Evolutionary conservation across 2,797 vertebrate species (phyloP).

Genomic region (Sebastes variabilis): DNA sequence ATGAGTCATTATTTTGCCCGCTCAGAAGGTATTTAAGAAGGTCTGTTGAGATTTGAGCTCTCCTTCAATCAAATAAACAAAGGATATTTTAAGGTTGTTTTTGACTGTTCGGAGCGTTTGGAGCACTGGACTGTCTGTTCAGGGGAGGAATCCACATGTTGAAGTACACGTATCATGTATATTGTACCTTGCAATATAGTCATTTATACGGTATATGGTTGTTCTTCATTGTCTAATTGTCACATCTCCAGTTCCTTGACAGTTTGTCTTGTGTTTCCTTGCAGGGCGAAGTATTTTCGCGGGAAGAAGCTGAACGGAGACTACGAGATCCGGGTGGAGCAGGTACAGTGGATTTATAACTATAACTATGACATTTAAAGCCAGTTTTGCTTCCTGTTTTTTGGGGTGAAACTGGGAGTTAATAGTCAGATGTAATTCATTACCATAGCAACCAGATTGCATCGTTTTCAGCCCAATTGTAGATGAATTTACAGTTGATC

Average conservation of each 20-base stretch:
- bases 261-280: slow-evolving; percentile 31
- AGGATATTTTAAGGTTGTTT: slow-evolving; percentile 65
- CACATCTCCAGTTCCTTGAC: neutral
- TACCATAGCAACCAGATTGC: no score
- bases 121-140: neutral
- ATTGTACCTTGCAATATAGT: neutral
- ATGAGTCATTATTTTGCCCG: slow-evolving; percentile 60
- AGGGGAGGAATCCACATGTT: neutral
- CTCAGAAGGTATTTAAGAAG: slow-evolving; percentile 56
- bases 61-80: slow-evolving; percentile 65
- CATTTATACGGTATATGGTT: neutral
- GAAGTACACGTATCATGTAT: neutral
- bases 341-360: slow-evolving; percentile 86
- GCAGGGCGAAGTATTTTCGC: slow-evolving; percentile 94
- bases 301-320: slow-evolving; percentile 95
- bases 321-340: slow-evolving; percentile 94
- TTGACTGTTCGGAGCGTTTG: slow-evolving; percentile 41
- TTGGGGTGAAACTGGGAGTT: neutral
- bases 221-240: neutral
- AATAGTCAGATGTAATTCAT: no score
- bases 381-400: neutral
- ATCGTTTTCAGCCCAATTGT: no score
- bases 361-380: neutral
- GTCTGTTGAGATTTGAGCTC: slow-evolving; percentile 56
- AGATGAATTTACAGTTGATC: no score